Percentiles rank a stretch among this genome's conserved stretches.
These are phyloP conservation scores for Oopsacas minuta DNA, from an alignment of 37 sponge, comb jelly and placozoan species.

Conservation along the genomic window DNA sequence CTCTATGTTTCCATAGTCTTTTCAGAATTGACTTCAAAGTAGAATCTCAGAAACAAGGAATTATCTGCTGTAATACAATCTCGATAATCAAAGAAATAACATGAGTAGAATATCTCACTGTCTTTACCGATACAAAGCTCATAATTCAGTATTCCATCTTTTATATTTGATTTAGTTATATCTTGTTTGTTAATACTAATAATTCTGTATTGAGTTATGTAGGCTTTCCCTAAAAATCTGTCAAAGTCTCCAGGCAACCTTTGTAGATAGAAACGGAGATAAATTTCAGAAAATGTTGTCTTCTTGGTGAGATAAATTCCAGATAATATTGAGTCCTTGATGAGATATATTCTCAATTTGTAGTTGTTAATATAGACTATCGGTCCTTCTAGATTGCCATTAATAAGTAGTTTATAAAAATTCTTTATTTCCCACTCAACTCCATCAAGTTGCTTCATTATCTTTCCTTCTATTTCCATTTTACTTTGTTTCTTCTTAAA, in stretches of 20 bases:
- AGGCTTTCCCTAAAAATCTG: not conserved
- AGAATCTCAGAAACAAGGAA: not conserved
- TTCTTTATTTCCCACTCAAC: not conserved
- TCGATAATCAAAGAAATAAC: not conserved
- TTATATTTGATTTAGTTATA: not conserved
- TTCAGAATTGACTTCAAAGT: not conserved
- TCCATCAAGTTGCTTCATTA: constrained; percentile 12
- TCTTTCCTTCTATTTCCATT: not conserved
- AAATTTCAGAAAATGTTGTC: not conserved
- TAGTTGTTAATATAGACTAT: not conserved
- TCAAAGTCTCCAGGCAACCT: not conserved
- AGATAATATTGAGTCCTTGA: no score
- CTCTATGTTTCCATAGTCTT: no score
- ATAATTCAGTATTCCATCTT: not conserved
- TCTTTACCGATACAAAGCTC: not conserved
- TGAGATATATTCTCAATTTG: not conserved
- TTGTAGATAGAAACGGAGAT: not conserved
- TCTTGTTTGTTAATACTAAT: not conserved
- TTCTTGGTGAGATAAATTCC: no score
- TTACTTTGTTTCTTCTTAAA: no score
- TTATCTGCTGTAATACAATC: not conserved
- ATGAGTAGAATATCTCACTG: not conserved
- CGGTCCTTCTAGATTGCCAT: not conserved
- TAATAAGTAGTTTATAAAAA: not conserved
- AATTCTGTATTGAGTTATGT: not conserved